Evolutionary conservation across 2,797 vertebrate genomes (phyloP).

Genomic region (Platyrinchus mystaceus): DNA sequence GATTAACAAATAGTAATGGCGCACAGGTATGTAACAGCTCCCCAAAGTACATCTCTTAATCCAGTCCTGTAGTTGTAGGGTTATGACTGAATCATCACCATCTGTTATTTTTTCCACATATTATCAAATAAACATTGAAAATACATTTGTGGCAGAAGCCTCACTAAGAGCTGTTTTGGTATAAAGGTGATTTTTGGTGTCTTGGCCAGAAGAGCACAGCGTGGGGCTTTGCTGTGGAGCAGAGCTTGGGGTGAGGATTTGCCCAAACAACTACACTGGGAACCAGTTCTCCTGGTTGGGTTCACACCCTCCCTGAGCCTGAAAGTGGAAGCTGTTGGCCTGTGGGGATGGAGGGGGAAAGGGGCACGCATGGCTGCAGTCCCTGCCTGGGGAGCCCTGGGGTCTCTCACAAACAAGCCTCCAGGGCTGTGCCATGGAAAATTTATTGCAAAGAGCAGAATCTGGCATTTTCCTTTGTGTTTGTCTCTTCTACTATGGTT

Average conservation of each 20-base stretch:
- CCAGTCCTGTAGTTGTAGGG: fast-evolving
- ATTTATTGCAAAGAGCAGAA: background rate
- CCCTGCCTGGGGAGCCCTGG: fast-evolving
- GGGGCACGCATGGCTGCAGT: fast-evolving
- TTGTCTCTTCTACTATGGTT: background rate
- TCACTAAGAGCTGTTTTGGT: background rate
- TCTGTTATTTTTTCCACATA: background rate
- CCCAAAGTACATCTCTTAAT: background rate
- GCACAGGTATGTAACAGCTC: background rate
- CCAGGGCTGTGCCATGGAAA: background rate
- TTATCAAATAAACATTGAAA: background rate
- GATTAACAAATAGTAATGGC: background rate
- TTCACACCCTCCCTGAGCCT: background rate
- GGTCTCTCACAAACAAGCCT: background rate
- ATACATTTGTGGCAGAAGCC: background rate
- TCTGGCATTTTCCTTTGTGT: background rate
- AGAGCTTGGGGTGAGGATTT: fast-evolving
- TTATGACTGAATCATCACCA: background rate
- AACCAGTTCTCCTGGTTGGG: background rate
- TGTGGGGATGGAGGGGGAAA: background rate
- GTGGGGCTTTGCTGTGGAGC: fast-evolving
- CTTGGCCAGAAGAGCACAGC: background rate
- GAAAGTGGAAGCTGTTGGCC: background rate
- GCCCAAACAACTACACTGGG: background rate
- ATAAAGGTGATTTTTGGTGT: background rate